Conservation (phyloP, 2,797 vertebrate species). For the Manis javanica region DNA sequence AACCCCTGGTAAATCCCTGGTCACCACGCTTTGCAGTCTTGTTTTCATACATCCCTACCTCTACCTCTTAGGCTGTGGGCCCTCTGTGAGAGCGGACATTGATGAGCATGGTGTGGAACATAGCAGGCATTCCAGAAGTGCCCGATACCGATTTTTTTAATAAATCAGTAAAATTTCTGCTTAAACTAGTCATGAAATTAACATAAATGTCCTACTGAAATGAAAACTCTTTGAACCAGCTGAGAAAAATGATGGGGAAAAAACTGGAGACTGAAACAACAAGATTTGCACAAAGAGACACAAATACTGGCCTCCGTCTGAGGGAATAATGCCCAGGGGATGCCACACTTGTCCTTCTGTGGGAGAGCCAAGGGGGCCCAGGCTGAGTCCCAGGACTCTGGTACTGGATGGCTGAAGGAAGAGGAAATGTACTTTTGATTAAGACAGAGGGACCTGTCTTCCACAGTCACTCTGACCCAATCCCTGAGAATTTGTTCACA, state of each 20-base stretch:
- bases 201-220: background rate
- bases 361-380: background rate
- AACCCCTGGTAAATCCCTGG: background rate
- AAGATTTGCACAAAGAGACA: background rate
- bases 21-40: background rate
- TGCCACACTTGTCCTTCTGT: background rate
- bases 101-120: background rate
- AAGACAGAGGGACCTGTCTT: background rate
- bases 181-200: slow-evolving; percentile 21
- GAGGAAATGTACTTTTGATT: background rate
- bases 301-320: background rate
- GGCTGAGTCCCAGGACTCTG: background rate
- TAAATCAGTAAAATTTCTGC: background rate
- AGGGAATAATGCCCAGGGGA: background rate
- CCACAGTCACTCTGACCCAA: background rate
- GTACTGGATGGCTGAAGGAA: background rate
- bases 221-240: background rate
- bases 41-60: background rate
- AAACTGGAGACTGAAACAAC: background rate
- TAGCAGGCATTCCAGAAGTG: background rate
- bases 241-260: background rate
- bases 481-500: background rate
- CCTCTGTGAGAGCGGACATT: background rate
- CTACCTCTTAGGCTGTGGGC: background rate
- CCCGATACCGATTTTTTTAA: background rate